These are phyloP conservation scores for Chironomus riparius DNA, from an alignment of 2,888 invertebrate species.

Conservation along the genomic window DNA sequence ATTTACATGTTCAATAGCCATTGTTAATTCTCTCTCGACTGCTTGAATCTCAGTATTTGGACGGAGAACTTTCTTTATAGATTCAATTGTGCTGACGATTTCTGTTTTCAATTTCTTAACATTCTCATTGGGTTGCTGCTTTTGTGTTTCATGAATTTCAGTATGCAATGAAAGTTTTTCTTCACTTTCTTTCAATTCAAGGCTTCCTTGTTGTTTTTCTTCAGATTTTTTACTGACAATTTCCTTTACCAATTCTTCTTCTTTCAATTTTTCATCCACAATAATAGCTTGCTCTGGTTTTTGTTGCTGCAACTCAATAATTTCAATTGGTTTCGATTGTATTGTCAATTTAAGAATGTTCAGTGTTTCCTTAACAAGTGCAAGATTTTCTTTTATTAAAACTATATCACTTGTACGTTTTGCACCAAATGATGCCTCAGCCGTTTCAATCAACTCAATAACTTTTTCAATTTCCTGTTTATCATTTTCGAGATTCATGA, in stretches of 20 bases:
- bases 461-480: conserved; percentile 20
- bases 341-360: conserved; percentile 28
- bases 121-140: conserved; percentile 30
- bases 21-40: neutral
- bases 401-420: conserved; percentile 28
- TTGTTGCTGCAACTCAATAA: conserved; percentile 28
- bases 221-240: neutral
- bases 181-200: no score
- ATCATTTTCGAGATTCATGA: neutral
- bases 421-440: conserved; percentile 26
- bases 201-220: no score
- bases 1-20: conserved; percentile 19
- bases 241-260: conserved; percentile 16
- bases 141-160: neutral
- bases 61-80: conserved; percentile 10
- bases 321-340: conserved; percentile 30
- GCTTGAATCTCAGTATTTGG: neutral
- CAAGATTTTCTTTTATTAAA: neutral
- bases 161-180: neutral
- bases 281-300: neutral
- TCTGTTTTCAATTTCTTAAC: conserved; percentile 27
- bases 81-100: neutral
- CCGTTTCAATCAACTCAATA: conserved; percentile 15
- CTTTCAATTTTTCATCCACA: neutral
- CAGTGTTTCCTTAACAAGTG: conserved; percentile 14